Evolutionary conservation across 1,140 invertebrate genomes (phyloP).

Genomic region (Aphis gossypii): DNA sequence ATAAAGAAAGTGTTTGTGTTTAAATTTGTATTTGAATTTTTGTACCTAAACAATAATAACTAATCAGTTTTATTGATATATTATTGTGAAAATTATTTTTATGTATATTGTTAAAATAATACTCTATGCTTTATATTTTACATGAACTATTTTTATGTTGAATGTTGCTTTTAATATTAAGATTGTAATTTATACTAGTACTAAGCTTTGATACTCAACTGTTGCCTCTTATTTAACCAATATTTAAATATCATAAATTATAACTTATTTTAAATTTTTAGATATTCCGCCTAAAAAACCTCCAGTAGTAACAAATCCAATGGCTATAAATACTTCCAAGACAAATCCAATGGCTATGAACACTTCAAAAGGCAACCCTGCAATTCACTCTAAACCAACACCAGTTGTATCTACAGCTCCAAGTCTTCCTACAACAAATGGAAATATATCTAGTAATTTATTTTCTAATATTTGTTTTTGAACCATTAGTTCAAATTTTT

Average conservation of each 20-base stretch:
- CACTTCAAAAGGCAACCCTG: neutral
- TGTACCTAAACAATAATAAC: neutral
- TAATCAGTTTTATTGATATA: neutral
- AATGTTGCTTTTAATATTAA: neutral
- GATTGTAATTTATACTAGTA: neutral
- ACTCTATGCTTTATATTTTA: neutral
- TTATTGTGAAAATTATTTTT: neutral
- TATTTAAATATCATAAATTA: neutral
- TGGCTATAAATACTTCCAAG: constrained; percentile 15
- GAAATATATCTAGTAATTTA: constrained; percentile 52
- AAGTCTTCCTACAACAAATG: constrained; percentile 54
- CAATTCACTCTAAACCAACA: constrained; percentile 38
- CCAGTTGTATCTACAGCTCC: constrained; percentile 26
- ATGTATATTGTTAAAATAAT: neutral
- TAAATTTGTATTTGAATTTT: neutral
- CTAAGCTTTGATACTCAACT: neutral
- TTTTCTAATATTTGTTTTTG: neutral
- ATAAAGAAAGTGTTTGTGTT: neutral
- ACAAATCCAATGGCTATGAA: constrained; percentile 40
- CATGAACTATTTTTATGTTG: neutral
- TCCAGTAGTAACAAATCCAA: constrained; percentile 31
- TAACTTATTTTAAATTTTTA: constrained; percentile 27
- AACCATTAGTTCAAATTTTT: neutral
- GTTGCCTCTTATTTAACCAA: neutral
- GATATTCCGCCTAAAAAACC: constrained; percentile 46